Percentiles rank a stretch among this genome's conserved stretches.
Conservation (phyloP, 2,113 vertebrate species). For the Crotalus viridis region DNA sequence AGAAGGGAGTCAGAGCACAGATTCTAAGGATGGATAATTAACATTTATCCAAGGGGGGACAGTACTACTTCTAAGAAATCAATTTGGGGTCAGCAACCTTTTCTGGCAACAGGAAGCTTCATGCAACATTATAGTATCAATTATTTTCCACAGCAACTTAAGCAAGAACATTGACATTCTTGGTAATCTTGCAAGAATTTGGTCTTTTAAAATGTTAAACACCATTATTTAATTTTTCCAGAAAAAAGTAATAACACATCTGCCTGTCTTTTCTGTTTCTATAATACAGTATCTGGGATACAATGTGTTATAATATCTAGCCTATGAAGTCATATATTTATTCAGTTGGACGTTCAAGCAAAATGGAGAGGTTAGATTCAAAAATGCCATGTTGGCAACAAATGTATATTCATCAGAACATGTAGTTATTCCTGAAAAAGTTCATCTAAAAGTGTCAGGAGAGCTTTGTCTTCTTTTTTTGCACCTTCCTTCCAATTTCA, state of each 20-base stretch:
- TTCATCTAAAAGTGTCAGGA: background rate
- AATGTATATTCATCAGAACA: background rate
- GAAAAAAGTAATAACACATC: background rate
- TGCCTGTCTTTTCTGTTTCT: background rate
- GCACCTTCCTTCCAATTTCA: background rate
- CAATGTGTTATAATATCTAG: background rate
- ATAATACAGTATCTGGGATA: background rate
- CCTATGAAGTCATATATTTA: background rate
- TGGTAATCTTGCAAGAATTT: background rate
- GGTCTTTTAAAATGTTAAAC: background rate
- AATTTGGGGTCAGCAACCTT: background rate
- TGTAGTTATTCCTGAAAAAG: background rate
- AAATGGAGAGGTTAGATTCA: background rate
- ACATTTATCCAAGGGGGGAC: background rate
- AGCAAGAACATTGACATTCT: background rate
- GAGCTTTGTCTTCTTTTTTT: background rate
- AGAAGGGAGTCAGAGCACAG: background rate
- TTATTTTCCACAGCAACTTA: background rate
- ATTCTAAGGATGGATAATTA: background rate
- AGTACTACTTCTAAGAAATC: background rate
- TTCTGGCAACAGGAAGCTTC: background rate
- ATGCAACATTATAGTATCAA: background rate
- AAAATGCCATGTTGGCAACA: background rate
- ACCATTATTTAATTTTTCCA: background rate
- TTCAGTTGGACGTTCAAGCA: background rate